phyloP scores from a whole-genome alignment of 2,888 invertebrate genomes.

The Neoaliturus tenellus region DNA sequence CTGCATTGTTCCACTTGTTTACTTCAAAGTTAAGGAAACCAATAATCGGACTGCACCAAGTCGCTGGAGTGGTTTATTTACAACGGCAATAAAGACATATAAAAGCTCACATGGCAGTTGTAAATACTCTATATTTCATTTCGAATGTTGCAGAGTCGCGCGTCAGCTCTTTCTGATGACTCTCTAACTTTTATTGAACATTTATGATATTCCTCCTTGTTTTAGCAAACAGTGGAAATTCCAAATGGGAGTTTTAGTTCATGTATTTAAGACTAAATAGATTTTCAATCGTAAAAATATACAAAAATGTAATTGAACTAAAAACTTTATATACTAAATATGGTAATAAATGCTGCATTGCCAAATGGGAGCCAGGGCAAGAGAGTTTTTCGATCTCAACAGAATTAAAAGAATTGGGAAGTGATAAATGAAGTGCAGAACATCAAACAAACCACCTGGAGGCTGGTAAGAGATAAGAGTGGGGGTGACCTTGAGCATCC shows the following conservation, averaged over 20 bases:
- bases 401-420: background rate
- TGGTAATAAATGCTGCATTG: no score
- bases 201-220: no score
- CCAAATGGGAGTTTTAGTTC: no score
- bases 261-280: no score
- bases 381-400: no score
- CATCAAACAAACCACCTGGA: slow-evolving; percentile 10
- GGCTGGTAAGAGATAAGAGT: background rate
- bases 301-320: no score
- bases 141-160: background rate
- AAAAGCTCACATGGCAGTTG: slow-evolving; percentile 9
- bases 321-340: no score
- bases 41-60: background rate
- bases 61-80: background rate
- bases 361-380: no score
- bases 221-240: no score
- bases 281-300: no score
- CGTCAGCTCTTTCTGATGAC: background rate
- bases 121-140: slow-evolving; percentile 4
- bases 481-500: slow-evolving; percentile 44
- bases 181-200: background rate
- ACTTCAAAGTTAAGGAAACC: no score
- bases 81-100: slow-evolving; percentile 5
- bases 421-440: slow-evolving; percentile 17
- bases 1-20: no score